These are phyloP conservation scores for Eudemis profundana DNA, from an alignment of 2,888 invertebrate genomes.

Conservation along the genomic window DNA sequence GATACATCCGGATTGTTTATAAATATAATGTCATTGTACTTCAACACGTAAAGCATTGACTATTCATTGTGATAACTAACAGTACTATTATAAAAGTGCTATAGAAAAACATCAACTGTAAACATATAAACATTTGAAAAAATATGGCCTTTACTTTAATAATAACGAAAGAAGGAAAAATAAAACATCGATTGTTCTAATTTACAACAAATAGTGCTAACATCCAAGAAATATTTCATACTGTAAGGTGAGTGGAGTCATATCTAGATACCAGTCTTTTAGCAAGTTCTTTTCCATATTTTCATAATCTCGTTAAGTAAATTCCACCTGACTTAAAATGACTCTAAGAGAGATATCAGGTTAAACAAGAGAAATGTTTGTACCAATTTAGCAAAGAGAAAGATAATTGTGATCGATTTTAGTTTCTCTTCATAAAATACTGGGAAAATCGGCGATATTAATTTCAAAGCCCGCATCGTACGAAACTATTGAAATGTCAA, in stretches of 20 bases:
- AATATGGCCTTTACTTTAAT: background rate
- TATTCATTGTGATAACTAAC: constrained; percentile 39
- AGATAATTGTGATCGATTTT: constrained; percentile 29
- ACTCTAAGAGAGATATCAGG: background rate
- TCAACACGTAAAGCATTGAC: constrained; percentile 41
- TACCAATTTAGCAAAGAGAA: constrained; percentile 16
- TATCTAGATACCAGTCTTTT: too few relatives aligned
- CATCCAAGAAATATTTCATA: too few relatives aligned
- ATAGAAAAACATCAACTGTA: constrained; percentile 33
- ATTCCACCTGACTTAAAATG: background rate
- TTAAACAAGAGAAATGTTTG: background rate
- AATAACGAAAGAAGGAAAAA: too few relatives aligned
- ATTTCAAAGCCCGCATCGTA: constrained; percentile 36
- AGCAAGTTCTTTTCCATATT: too few relatives aligned
- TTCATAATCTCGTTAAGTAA: background rate
- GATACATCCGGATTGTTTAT: constrained; percentile 42
- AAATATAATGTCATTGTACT: constrained; percentile 41
- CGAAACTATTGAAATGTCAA: constrained; percentile 48
- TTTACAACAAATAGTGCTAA: too few relatives aligned
- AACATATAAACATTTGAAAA: constrained; percentile 8
- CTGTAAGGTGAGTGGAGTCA: too few relatives aligned
- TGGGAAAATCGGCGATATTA: constrained; percentile 42
- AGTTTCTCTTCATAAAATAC: constrained; percentile 42
- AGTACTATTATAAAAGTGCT: constrained; percentile 28
- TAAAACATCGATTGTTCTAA: too few relatives aligned